Evolutionary conservation across 2,113 vertebrate genomes (phyloP).

Genomic region (Pan troglodytes): NHGRI_mPanTro3-v2.1_pri NC_086016.1:32623001-32623500

Average conservation of each 20-base stretch:
- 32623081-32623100: too few species aligned
- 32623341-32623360: background rate
- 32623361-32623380: background rate
- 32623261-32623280: background rate
- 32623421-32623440: too few species aligned
- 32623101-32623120: too few species aligned
- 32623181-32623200: background rate
- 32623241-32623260: background rate
- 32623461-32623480: too few species aligned
- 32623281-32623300: background rate
- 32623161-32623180: background rate
- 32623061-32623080: too few species aligned
- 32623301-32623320: background rate
- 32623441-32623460: too few species aligned
- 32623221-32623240: background rate
- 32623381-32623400: background rate
- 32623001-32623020: too few species aligned
- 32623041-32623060: too few species aligned
- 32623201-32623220: background rate
- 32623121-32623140: background rate
- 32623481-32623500: too few species aligned
- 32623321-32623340: background rate
- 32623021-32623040: too few species aligned
- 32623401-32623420: too few species aligned
- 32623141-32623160: background rate